Conservation (phyloP, 2,797 vertebrate species). For the Sciaenops ocellatus region DNA sequence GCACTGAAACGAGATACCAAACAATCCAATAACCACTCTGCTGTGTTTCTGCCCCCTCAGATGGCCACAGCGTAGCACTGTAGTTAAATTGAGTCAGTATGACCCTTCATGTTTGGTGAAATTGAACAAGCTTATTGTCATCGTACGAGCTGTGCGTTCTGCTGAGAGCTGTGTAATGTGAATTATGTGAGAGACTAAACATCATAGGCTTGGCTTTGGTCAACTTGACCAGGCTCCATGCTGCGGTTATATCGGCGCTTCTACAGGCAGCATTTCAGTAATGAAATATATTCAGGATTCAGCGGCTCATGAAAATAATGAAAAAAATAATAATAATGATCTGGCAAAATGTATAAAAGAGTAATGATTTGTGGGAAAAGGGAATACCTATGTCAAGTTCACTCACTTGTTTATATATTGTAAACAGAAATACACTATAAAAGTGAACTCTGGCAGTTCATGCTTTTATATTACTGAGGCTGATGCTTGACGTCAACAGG, state of each 20-base stretch:
- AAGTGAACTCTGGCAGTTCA: slow-evolving; percentile 51
- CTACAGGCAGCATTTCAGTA: slow-evolving; percentile 2
- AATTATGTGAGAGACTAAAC: slow-evolving; percentile 54
- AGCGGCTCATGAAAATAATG: slow-evolving; percentile 2
- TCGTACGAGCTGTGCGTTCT: slow-evolving; percentile 36
- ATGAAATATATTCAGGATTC: slow-evolving; percentile 10
- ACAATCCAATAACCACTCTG: slow-evolving; percentile 47
- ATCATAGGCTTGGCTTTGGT: slow-evolving; percentile 27
- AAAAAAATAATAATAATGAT: slow-evolving; percentile 24
- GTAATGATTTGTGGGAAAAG: background rate
- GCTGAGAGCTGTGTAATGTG: slow-evolving; percentile 34
- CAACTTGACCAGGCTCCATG: slow-evolving; percentile 28
- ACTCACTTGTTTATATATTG: slow-evolving; percentile 30
- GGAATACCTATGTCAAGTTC: slow-evolving; percentile 26
- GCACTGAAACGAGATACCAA: slow-evolving; percentile 37
- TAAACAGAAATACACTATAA: slow-evolving; percentile 46
- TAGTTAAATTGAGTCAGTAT: slow-evolving; percentile 49
- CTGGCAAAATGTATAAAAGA: slow-evolving; percentile 4
- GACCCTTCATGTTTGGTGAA: slow-evolving; percentile 56
- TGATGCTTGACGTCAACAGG: slow-evolving; percentile 61
- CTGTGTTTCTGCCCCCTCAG: slow-evolving; percentile 29
- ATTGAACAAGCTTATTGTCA: slow-evolving; percentile 62
- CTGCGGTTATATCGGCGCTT: slow-evolving; percentile 12
- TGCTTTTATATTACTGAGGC: slow-evolving; percentile 43
- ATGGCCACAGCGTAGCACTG: slow-evolving; percentile 27